These are phyloP conservation scores for Echeneis naucrates DNA, from an alignment of 2,797 vertebrate species.

Conservation along the genomic window DNA sequence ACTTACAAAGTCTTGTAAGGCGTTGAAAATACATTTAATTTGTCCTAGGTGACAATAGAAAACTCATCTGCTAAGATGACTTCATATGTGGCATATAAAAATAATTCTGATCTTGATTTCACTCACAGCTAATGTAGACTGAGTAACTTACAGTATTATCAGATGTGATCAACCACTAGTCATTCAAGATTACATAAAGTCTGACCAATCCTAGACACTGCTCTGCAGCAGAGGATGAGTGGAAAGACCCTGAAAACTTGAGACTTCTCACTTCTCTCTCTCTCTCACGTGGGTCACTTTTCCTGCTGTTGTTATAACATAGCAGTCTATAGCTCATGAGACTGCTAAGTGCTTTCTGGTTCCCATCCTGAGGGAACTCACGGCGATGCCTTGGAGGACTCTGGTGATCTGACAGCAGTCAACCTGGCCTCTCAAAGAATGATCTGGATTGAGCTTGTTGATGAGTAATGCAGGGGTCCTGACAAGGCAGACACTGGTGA, in stretches of 20 bases:
- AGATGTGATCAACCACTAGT: constrained; percentile 48
- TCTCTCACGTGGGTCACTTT: constrained; percentile 50
- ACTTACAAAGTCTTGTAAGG: constrained; percentile 80
- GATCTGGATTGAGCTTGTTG: constrained; percentile 60
- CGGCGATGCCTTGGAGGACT: constrained; percentile 45
- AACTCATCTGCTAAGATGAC: constrained; percentile 64
- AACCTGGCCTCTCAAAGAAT: constrained; percentile 50
- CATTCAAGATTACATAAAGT: constrained; percentile 23
- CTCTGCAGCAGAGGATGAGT: constrained; percentile 55
- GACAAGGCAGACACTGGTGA: constrained; percentile 80
- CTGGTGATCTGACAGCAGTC: constrained; percentile 50
- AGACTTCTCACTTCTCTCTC: constrained; percentile 43
- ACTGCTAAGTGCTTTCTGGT: constrained; percentile 61
- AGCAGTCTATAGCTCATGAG: constrained; percentile 48
- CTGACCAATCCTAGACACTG: constrained; percentile 43
- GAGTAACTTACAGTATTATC: constrained; percentile 73
- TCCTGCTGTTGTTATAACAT: constrained; percentile 49
- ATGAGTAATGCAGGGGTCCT: constrained; percentile 62
- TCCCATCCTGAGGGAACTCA: constrained; percentile 40
- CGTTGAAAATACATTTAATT: constrained; percentile 74
- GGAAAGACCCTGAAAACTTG: constrained; percentile 41
- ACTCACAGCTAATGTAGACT: constrained; percentile 58
- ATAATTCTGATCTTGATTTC: constrained; percentile 73
- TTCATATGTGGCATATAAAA: constrained; percentile 71
- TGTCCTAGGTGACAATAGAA: constrained; percentile 60